These are phyloP conservation scores for Psephotus haematonotus DNA, from an alignment of 2,113 vertebrate genomes.

Conservation along the genomic window DNA sequence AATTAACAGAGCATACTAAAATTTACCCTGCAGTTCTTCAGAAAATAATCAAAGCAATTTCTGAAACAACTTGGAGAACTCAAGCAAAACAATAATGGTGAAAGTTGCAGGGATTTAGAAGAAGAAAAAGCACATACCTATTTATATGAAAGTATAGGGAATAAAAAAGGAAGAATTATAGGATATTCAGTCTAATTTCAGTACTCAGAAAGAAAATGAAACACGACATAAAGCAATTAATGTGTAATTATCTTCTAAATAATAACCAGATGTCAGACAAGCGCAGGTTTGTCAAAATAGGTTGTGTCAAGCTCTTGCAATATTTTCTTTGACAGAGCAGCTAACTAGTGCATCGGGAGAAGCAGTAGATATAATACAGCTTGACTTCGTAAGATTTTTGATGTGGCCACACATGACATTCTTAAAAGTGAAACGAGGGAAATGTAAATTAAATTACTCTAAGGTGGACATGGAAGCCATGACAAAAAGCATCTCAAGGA, in stretches of 20 bases:
- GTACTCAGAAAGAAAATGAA: neutral
- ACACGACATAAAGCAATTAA: neutral
- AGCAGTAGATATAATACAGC: neutral
- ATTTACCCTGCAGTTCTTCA: neutral
- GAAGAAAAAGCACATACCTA: neutral
- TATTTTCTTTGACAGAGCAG: neutral
- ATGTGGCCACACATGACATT: neutral
- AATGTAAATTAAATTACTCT: neutral
- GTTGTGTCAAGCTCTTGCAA: neutral
- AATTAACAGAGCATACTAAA: neutral
- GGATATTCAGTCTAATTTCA: neutral
- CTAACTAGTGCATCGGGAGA: neutral
- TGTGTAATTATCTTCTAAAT: neutral
- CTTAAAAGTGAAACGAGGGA: neutral
- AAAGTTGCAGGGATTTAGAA: neutral
- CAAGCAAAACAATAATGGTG: neutral
- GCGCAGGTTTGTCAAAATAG: neutral
- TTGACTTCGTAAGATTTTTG: neutral
- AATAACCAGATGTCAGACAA: neutral
- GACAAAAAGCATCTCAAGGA: neutral
- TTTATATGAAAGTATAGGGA: neutral
- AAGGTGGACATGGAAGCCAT: neutral
- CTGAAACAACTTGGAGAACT: neutral
- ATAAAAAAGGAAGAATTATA: neutral
- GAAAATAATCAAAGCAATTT: neutral